A percentile compares a stretch with the other conserved stretches of the same genome.
These are phyloP conservation scores for Drosophila atripex DNA, from an alignment of 2,888 invertebrate species.

Conservation along the genomic window DNA sequence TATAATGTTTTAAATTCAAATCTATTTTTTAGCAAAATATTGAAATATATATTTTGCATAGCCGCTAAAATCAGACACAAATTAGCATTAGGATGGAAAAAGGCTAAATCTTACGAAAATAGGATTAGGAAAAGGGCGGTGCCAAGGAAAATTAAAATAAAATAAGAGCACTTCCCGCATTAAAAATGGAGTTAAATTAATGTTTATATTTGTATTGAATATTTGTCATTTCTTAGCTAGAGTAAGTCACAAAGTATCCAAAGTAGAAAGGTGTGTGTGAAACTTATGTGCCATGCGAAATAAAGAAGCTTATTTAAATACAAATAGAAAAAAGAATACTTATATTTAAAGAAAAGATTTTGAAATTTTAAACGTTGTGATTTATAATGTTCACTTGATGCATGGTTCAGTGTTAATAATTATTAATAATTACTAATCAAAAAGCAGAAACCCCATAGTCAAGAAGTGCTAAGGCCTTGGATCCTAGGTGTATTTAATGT, in stretches of 20 bases:
- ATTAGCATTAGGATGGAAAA: slow-evolving; percentile 23
- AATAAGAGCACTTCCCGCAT: slow-evolving; percentile 18
- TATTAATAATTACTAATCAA: slow-evolving; percentile 25
- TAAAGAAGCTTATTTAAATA: slow-evolving; percentile 45
- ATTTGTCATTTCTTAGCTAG: slow-evolving; percentile 20
- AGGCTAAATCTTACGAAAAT: slow-evolving; percentile 13
- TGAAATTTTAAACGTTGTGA: slow-evolving; percentile 70
- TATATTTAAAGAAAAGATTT: slow-evolving; percentile 35
- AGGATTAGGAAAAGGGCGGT: slow-evolving; percentile 33
- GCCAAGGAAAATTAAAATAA: slow-evolving; percentile 9
- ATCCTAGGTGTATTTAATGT: slow-evolving; percentile 25
- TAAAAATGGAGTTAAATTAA: neutral
- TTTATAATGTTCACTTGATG: slow-evolving; percentile 70
- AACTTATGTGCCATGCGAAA: slow-evolving; percentile 69
- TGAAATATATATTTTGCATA: slow-evolving; percentile 55
- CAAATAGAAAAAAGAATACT: slow-evolving; percentile 27
- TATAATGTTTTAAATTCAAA: slow-evolving; percentile 41
- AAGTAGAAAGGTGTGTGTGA: slow-evolving; percentile 55
- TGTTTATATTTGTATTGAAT: slow-evolving; percentile 39
- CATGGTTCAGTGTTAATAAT: slow-evolving; percentile 66
- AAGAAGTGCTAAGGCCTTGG: neutral
- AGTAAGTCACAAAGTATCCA: slow-evolving; percentile 29
- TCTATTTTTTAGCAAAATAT: slow-evolving; percentile 37
- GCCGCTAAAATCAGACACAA: slow-evolving; percentile 55
- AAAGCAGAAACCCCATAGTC: slow-evolving; percentile 7